phyloP scores from a whole-genome alignment of 2,797 vertebrate species.

The Salarias fasciatus region DNA sequence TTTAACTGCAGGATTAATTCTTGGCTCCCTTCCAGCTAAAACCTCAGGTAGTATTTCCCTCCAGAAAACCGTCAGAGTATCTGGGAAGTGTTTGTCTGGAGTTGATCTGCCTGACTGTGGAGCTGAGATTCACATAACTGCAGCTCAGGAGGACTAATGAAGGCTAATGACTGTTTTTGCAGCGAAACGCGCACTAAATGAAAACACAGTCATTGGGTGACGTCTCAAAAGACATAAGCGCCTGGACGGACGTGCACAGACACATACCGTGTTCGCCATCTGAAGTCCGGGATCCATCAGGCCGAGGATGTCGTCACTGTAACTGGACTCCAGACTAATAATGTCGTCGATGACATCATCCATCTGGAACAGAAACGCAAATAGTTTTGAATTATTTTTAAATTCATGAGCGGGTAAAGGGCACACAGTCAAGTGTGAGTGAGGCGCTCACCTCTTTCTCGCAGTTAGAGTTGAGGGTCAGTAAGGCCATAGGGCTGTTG shows the following conservation, averaged over 20 bases:
- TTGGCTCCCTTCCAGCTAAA: too few species aligned
- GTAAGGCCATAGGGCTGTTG: slow-evolving; percentile 99
- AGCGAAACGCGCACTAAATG: neutral
- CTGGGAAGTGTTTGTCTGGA: too few species aligned
- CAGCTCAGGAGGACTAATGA: too few species aligned
- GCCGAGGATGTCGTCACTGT: slow-evolving; percentile 96
- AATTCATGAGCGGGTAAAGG: too few species aligned
- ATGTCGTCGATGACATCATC: slow-evolving; percentile 99
- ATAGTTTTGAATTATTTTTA: too few species aligned
- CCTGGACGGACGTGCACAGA: too few species aligned
- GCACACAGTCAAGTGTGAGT: too few species aligned
- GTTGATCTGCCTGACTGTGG: too few species aligned
- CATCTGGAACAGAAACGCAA: slow-evolving; percentile 83
- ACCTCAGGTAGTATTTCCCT: too few species aligned
- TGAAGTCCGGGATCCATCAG: slow-evolving; percentile 95
- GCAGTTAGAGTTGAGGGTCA: slow-evolving; percentile 96
- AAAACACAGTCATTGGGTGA: neutral
- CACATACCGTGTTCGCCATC: slow-evolving; percentile 92
- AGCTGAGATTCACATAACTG: neutral
- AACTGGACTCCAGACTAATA: slow-evolving; percentile 98
- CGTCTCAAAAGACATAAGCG: neutral
- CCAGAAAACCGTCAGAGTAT: too few species aligned
- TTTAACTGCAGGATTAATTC: neutral
- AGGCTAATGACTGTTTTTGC: too few species aligned
- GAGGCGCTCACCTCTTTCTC: slow-evolving; percentile 92